Evolutionary conservation across 2,888 invertebrate genomes (phyloP).

Genomic region (Ophion costatus): DNA sequence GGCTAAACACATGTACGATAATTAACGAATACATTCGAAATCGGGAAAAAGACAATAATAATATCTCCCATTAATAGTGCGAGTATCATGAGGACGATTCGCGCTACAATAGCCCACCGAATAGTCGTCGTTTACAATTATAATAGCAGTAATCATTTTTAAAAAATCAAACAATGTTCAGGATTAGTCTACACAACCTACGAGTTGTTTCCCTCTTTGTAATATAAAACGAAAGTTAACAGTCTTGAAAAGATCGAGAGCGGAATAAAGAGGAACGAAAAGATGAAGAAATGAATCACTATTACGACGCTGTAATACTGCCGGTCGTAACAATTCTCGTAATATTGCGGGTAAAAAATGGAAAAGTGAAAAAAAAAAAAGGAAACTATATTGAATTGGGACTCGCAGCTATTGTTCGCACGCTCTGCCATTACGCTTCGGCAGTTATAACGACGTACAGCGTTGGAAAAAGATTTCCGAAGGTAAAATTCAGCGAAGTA

Average conservation of each 20-base stretch:
- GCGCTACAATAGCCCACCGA: slow-evolving; percentile 37
- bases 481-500: slow-evolving; percentile 59
- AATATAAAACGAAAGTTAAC: slow-evolving; percentile 67
- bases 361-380: slow-evolving; percentile 39
- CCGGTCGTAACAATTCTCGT: slow-evolving; percentile 19
- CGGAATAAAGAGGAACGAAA: slow-evolving; percentile 2
- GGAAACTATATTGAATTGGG: slow-evolving; percentile 19
- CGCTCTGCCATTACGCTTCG: neutral
- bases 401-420: slow-evolving; percentile 15
- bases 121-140: slow-evolving; percentile 10
- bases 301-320: slow-evolving; percentile 38
- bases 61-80: slow-evolving; percentile 41
- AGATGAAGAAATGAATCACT: slow-evolving; percentile 30
- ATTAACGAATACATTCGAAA: slow-evolving; percentile 53
- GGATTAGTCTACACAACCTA: slow-evolving; percentile 71
- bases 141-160: slow-evolving; percentile 11
- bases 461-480: slow-evolving; percentile 54
- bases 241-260: slow-evolving; percentile 55
- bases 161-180: slow-evolving; percentile 28
- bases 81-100: slow-evolving; percentile 42
- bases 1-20: slow-evolving; percentile 44
- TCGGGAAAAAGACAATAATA: slow-evolving; percentile 44
- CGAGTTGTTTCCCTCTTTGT: slow-evolving; percentile 65
- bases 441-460: slow-evolving; percentile 25
- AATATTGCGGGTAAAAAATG: slow-evolving; percentile 5